phyloP scores from a whole-genome alignment of 2,888 invertebrate genomes.

The Folsomia candida region DNA sequence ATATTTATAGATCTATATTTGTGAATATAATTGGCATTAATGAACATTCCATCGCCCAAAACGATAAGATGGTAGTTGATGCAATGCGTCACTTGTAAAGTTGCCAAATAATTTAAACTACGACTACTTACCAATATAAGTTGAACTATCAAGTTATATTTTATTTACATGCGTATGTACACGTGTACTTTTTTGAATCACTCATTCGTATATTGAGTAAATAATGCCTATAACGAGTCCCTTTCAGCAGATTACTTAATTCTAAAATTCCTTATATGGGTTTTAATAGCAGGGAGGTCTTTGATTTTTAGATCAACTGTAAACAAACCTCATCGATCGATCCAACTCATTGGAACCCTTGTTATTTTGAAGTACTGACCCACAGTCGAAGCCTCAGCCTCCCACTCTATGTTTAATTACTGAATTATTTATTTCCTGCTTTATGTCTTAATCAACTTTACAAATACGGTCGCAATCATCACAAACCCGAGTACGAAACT shows the following conservation, averaged over 20 bases:
- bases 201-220: too few relatives aligned
- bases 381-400: not conserved
- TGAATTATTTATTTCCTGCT: not conserved
- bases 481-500: not conserved
- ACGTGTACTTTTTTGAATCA: too few relatives aligned
- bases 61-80: too few relatives aligned
- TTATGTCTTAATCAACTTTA: not conserved
- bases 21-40: not conserved
- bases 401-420: not conserved
- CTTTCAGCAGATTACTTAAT: not conserved
- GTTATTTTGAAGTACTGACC: not conserved
- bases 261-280: not conserved
- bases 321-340: not conserved
- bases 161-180: too few relatives aligned
- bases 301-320: not conserved
- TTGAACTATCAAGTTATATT: too few relatives aligned
- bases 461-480: not conserved
- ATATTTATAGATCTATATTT: too few relatives aligned
- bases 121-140: too few relatives aligned
- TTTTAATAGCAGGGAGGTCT: not conserved
- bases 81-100: too few relatives aligned
- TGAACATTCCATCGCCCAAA: not conserved
- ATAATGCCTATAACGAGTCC: too few relatives aligned
- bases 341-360: not conserved
- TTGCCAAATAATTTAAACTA: too few relatives aligned